Base-by-base conservation (phyloP, 2,113 vertebrate genomes). In the Turnix velox region DNA sequence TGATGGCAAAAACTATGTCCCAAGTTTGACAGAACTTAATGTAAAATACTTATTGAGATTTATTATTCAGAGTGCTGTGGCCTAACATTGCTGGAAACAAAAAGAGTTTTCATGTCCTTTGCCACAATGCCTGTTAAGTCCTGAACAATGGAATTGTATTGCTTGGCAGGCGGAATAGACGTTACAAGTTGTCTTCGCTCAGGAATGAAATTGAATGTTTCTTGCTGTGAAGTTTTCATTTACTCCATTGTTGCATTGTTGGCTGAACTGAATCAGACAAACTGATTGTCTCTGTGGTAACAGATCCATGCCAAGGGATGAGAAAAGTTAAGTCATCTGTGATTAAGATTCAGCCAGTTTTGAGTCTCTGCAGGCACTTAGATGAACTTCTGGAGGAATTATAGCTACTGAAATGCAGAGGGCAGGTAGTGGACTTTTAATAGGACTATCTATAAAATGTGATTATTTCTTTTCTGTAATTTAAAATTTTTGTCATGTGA, bases 131-230 rank as follows among this genome's bases (percentile, higher is more conserved):
- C 63, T 92, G n/a, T 59, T 57, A 87, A 65, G 7, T 46, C 59
- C 55, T 6, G 4, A 90, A 92, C 93, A 93, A 95, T 94, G 35
- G 58, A 85, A 92, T 58, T 88, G 66, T 80, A 90, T 85, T 93
- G 30, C 74, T 83, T 95, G 92, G 85, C 93, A 85, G 75, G 37
- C 51, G 86, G 51, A 85, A 83, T 58, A 82, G 63, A 31, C 20
- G 2, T 69, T 90, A 55, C 67, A 63, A 54, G 55, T 45, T 88
- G 63, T 94, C 75, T 92, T 84, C 0, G 0, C 35, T 88, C 76
- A 86, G 85, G 75, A 96, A 95, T 88, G 75, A 87, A 94, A 90
- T 69, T 52, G 57, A 55, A 78, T 88, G 66, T 82, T 92, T 92
- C 85, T 94, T 90, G 59, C 88, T 86, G 55, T 66, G 85, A 94